Percentiles rank a stretch among this genome's conserved stretches.
Conservation (phyloP, 2,888 invertebrate species). For the Dendrolimus pini region DNA sequence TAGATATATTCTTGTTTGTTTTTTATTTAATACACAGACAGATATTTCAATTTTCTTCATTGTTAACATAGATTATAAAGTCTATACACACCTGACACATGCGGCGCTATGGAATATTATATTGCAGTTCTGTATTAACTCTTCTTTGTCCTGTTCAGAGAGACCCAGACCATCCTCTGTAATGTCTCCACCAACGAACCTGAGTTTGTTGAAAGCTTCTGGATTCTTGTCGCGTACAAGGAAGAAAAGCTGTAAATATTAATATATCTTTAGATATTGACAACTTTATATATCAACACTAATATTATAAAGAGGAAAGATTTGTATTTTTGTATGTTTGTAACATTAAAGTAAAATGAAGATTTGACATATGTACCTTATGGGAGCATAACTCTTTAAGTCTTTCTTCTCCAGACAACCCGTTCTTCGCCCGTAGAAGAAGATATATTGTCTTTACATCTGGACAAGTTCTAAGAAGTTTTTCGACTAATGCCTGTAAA, state of each 20-base stretch:
- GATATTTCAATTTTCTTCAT: no score
- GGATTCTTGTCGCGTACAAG: constrained; percentile 72
- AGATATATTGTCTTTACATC: constrained; percentile 79
- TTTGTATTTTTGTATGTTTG: neutral
- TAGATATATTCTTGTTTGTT: no score
- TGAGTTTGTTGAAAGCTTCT: constrained; percentile 78
- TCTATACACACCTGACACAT: constrained; percentile 78
- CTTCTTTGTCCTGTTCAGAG: constrained; percentile 71
- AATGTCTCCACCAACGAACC: constrained; percentile 81
- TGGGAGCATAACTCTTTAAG: constrained; percentile 65
- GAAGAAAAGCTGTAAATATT: constrained; percentile 66
- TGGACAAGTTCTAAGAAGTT: constrained; percentile 82
- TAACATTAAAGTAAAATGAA: neutral
- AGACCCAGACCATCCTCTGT: constrained; percentile 77
- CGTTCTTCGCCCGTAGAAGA: constrained; percentile 83
- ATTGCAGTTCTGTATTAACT: constrained; percentile 78
- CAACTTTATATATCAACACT: neutral
- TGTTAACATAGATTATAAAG: no score
- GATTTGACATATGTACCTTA: constrained; percentile 22
- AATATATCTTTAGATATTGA: neutral
- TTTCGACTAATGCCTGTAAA: constrained; percentile 82
- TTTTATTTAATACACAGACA: no score
- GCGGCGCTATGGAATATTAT: constrained; percentile 92
- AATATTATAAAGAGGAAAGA: neutral
- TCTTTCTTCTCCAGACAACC: constrained; percentile 75